These are phyloP conservation scores for Pyrrhosoma nymphula DNA, from an alignment of 2,888 invertebrate genomes.

Conservation along the genomic window DNA sequence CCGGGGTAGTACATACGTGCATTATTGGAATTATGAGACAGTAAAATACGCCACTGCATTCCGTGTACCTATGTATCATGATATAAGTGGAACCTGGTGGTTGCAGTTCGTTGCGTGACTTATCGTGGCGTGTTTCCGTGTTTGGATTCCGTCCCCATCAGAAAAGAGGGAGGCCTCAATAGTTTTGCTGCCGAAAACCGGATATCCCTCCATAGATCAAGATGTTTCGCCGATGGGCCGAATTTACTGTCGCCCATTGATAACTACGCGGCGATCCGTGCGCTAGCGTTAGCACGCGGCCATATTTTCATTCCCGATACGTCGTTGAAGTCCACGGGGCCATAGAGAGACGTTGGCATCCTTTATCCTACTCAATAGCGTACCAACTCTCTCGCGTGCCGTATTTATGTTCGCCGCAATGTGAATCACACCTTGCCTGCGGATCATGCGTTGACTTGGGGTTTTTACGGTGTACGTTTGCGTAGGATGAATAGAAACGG, in stretches of 20 bases:
- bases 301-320: not conserved
- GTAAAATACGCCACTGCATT: not conserved
- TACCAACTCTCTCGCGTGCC: not conserved
- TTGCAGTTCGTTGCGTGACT: constrained; percentile 7
- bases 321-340: not conserved
- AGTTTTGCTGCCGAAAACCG: not conserved
- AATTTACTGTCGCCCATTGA: constrained; percentile 23
- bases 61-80: not conserved
- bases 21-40: not conserved
- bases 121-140: not conserved
- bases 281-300: not conserved
- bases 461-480: too few relatives aligned
- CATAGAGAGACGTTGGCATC: not conserved
- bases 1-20: too few relatives aligned
- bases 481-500: too few relatives aligned
- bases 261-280: not conserved
- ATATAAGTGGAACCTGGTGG: not conserved
- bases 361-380: not conserved
- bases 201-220: constrained; percentile 27
- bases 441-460: too few relatives aligned
- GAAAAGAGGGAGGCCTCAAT: not conserved
- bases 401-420: not conserved
- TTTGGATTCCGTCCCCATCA: not conserved
- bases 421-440: not conserved
- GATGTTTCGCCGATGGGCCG: not conserved